Conservation (phyloP, 2,113 vertebrate genomes). For the Calidris pygmaea region DNA sequence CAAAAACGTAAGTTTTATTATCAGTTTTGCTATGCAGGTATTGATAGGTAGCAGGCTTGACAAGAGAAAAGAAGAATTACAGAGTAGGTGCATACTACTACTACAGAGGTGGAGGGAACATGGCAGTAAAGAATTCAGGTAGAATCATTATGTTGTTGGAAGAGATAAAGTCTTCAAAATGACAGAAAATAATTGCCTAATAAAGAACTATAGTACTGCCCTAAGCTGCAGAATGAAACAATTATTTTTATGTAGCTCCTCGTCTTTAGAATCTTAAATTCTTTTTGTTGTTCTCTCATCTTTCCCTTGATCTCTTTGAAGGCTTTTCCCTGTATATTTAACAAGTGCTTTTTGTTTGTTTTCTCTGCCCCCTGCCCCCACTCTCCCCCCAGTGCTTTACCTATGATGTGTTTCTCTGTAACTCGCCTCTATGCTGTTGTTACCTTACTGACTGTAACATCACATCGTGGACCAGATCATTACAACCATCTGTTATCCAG, state of each 20-base stretch:
- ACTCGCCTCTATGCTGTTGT: not conserved
- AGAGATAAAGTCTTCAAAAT: slow-evolving; percentile 41
- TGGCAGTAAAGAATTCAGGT: not conserved
- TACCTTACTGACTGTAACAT: not conserved
- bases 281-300: slow-evolving; percentile 19
- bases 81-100: not conserved
- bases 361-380: not conserved
- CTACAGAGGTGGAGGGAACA: not conserved
- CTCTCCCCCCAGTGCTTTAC: not conserved
- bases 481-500: slow-evolving; percentile 16
- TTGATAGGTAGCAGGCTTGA: not conserved
- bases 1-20: not conserved
- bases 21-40: slow-evolving; percentile 11
- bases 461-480: not conserved
- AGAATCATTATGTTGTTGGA: not conserved
- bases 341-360: not conserved
- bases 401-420: not conserved
- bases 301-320: slow-evolving; percentile 18
- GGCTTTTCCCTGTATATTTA: not conserved
- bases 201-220: slow-evolving; percentile 42
- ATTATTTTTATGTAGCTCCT: slow-evolving; percentile 36
- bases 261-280: not conserved
- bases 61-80: not conserved
- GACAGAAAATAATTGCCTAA: slow-evolving; percentile 59
- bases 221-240: slow-evolving; percentile 47